These are phyloP conservation scores for Plodia interpunctella DNA, from an alignment of 1,140 invertebrate species.

Conservation along the genomic window DNA sequence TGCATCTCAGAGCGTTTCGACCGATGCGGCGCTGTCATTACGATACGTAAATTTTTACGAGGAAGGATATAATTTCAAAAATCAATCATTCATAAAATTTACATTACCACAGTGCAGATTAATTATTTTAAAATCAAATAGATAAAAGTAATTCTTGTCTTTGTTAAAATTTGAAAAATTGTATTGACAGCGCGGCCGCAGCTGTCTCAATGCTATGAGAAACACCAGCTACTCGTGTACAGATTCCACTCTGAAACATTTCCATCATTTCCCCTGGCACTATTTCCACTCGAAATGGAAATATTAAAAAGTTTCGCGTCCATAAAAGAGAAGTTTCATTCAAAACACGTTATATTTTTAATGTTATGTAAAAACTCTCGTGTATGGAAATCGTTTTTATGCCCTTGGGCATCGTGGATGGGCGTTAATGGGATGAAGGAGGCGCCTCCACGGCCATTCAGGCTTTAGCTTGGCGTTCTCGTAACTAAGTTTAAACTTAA, in stretches of 20 bases:
- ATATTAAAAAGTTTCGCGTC: slow-evolving; percentile 7
- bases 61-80: no score
- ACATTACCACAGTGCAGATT: no score
- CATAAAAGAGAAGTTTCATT: slow-evolving; percentile 2
- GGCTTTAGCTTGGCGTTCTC: no score
- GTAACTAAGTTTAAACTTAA: no score
- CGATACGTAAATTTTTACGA: no score
- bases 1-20: no score
- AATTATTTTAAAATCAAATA: no score
- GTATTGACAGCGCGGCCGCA: no score
- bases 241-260: not conserved
- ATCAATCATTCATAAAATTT: no score
- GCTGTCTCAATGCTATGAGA: not conserved
- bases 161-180: no score
- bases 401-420: not conserved
- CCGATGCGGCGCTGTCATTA: no score
- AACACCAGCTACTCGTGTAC: not conserved
- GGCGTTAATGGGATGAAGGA: not conserved
- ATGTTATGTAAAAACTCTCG: slow-evolving; percentile 3
- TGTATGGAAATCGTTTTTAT: not conserved
- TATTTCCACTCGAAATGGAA: not conserved
- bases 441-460: not conserved
- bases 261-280: not conserved
- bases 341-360: slow-evolving; percentile 4
- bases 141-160: no score